Conservation (phyloP, 23 tunicate species). For the Clavelina lepadiformis region DNA sequence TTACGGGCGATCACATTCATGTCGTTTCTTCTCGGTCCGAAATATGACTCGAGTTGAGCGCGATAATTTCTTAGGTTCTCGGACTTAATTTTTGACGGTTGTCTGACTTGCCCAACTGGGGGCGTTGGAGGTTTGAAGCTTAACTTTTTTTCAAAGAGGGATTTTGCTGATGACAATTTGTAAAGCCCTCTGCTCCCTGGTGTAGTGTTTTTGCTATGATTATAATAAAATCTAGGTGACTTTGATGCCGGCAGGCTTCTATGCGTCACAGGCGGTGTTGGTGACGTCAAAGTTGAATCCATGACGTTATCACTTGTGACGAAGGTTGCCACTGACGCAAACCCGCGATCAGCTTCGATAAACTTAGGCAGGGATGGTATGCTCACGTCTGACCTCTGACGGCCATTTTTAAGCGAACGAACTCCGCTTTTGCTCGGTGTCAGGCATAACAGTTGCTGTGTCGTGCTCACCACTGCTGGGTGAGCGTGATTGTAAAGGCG, state of each 20-base stretch:
- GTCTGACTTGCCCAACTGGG: background rate
- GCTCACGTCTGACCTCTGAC: background rate
- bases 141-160: background rate
- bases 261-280: slow-evolving; percentile 23
- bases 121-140: slow-evolving; percentile 29
- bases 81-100: background rate
- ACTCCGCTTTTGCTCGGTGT: slow-evolving; percentile 24
- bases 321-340: slow-evolving; percentile 20
- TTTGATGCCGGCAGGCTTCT: slow-evolving; percentile 20
- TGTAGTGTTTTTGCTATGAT: slow-evolving; percentile 15
- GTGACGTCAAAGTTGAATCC: slow-evolving; percentile 6
- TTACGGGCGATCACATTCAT: slow-evolving; percentile 48
- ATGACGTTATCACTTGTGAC: slow-evolving; percentile 24
- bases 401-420: background rate
- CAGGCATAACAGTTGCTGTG: slow-evolving; percentile 40
- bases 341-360: background rate
- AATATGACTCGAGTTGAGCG: slow-evolving; percentile 39
- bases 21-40: slow-evolving; percentile 37
- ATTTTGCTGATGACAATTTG: slow-evolving; percentile 3
- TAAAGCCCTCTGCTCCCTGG: slow-evolving; percentile 18
- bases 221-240: background rate
- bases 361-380: background rate
- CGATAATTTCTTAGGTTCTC: slow-evolving; percentile 17
- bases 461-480: slow-evolving; percentile 60
- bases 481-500: slow-evolving; percentile 43